Evolutionary conservation across 2,888 invertebrate genomes (phyloP), one percentile per base, ranked within the genome.

Genomic region (Lypha dubia): DNA sequence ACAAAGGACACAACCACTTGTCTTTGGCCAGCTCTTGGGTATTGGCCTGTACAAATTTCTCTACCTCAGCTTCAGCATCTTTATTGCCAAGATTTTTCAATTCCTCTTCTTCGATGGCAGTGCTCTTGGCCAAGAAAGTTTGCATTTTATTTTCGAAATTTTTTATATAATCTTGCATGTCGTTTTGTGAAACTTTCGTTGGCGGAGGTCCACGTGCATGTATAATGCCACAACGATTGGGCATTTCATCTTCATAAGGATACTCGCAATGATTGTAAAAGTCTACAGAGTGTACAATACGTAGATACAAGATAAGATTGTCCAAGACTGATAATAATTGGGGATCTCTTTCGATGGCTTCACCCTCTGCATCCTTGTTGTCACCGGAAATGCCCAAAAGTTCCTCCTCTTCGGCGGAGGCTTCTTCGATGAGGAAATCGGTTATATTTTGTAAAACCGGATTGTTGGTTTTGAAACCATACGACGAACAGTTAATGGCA

Each of bases 181-280:
- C 92, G 67, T 90, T 91, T 73, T 84, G 88, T 0, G 90, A 95
- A 93, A 97, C 98, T 74, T 96, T 95, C 9, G 95, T 94, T 0
- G 98, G 98, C 0, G 97, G 94, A 11, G 96, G 95, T 3, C 98
- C 98, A 63, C 99, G 94, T 0, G 98, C 98, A 90, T 99, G 99
- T 94, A 99, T 97, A 87, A 99, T 98, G 11, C 99, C 99, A 92
- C 99, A 98, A 46, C 98, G 94, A 92, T 99, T 99, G 0, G 99
- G 99, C 99, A 99, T 99, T 92, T 99, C 98, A 91, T 99, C 99
- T 92, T 99, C 99, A 89, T 98, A 98, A 0, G 99, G 98, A 93
- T 99, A 99, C 91, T 99, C 99, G 90, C 98, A 98, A 90, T 98
- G 98, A 93, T 99, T 99, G 93, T 99, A 99, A 92, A 98, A 99